These are phyloP conservation scores for Aramus guarauna DNA, from an alignment of 2,113 vertebrate species.

Conservation along the genomic window DNA sequence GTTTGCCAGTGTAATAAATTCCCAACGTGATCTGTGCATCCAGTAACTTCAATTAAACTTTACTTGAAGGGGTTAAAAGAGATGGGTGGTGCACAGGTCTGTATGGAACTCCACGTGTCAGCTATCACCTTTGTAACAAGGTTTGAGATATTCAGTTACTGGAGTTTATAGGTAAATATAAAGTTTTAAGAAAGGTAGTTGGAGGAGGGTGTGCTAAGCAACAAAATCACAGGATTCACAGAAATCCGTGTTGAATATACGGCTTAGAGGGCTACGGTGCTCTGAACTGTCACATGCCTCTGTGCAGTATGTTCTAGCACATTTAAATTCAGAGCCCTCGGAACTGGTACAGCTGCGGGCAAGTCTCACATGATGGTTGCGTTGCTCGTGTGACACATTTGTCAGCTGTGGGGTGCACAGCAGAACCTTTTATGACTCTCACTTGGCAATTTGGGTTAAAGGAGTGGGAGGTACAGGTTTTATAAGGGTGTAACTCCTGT, in stretches of 20 bases:
- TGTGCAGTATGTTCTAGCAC: accelerated
- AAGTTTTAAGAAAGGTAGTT: neutral
- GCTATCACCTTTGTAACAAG: neutral
- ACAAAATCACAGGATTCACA: neutral
- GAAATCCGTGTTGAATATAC: neutral
- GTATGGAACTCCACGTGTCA: neutral
- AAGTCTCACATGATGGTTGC: accelerated
- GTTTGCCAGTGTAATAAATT: neutral
- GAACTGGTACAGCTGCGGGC: neutral
- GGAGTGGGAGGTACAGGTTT: neutral
- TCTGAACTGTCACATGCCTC: no score
- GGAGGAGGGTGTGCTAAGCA: neutral
- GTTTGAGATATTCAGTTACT: neutral
- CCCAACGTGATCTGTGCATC: neutral
- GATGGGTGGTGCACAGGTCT: no score
- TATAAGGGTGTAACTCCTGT: neutral
- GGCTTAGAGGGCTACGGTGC: neutral
- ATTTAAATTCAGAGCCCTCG: neutral
- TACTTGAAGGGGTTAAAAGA: neutral
- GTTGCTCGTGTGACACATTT: neutral
- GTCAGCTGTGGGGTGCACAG: neutral
- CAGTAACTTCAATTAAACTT: neutral
- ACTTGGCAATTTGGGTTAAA: neutral
- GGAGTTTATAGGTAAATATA: neutral
- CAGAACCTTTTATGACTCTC: neutral